Percentiles rank a stretch among this genome's conserved stretches.
These are phyloP conservation scores for Tenthredo amoena DNA, from an alignment of 2,888 invertebrate species.

Conservation along the genomic window DNA sequence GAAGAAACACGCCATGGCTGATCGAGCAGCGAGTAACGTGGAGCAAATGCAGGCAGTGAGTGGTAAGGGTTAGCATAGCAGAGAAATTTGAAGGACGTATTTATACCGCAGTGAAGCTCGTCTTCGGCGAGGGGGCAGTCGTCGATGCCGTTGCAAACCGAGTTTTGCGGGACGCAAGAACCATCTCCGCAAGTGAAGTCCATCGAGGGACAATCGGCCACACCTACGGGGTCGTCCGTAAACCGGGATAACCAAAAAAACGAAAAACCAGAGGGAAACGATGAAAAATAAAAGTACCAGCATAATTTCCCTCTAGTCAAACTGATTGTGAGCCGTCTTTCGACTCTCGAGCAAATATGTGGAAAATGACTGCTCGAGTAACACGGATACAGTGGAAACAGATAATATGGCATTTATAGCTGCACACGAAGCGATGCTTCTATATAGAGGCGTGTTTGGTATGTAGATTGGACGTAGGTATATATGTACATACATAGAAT, in stretches of 20 bases:
- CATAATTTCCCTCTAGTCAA: neutral
- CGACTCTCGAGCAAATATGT: neutral
- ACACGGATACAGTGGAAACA: neutral
- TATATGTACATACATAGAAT: constrained; percentile 24
- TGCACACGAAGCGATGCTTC: constrained; percentile 48
- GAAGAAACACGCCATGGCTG: neutral
- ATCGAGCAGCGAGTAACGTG: constrained; percentile 9
- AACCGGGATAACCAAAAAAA: constrained; percentile 44
- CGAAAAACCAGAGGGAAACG: constrained; percentile 12
- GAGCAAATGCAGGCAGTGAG: constrained; percentile 29
- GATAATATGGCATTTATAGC: constrained; percentile 27
- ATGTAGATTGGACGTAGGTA: constrained; percentile 14
- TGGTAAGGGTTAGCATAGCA: constrained; percentile 23
- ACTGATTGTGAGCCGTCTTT: constrained; percentile 27
- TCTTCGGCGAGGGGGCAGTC: constrained; percentile 83
- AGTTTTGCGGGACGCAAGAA: constrained; percentile 84
- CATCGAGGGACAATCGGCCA: constrained; percentile 77
- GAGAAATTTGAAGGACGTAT: constrained; percentile 42
- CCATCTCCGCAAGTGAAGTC: constrained; percentile 88
- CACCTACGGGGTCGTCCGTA: constrained; percentile 70
- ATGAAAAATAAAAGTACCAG: constrained; percentile 26
- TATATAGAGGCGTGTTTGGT: constrained; percentile 33
- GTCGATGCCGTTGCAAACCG: constrained; percentile 86
- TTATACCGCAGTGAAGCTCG: constrained; percentile 76
- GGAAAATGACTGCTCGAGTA: constrained; percentile 1